Base-by-base conservation (phyloP, 2,888 invertebrate species). In the Tachina grossa region DNA sequence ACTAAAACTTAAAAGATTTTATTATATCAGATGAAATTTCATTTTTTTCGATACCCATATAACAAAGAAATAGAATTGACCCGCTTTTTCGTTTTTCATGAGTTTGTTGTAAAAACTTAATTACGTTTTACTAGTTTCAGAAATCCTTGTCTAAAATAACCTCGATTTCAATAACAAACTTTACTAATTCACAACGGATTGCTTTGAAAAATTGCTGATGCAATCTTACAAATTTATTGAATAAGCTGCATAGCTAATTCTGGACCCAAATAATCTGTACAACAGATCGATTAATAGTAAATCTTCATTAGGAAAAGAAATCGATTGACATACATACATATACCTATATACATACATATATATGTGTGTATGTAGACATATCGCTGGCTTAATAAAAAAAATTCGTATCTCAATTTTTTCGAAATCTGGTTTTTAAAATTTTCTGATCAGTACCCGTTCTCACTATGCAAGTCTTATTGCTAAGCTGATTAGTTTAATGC, bases 191-290 rank as follows among this genome's bases (percentile, higher is more conserved):
- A 84, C 65, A 75, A 81, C 81, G 86, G 71, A 83, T 78, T 84
- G 78, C 71, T 65, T 83, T 49, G 66, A 51, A 61, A 71, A 65
- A 72, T 71, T 72, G 83, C 83, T 87, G 87, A 87, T 86, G 87
- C 87, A 87, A 87, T 86, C 78, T 65, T 81, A 59, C 22, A 14
- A 75, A 63, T 43, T 45, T 61, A 83, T 87, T 87, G 63, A 86
- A 75, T 87, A 84, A 87, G 87, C 84, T 61, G 71, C 74, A n/a
- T 55, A 82, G 76, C 76, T 74, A 76, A 45, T 65, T 31, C 45
- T 63, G 51, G 77, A 79, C 80, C 71, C 69, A 63, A 74, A 53
- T 83, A 59, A 76, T 77, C 77, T 66, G 8, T 19, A 51, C 59
- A 53, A 74, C 45, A 63, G 61, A 82, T 82, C 81, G 75, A 61